Evolutionary conservation across 2,113 vertebrate species (phyloP).

Genomic region (Tupaia tana): DNA sequence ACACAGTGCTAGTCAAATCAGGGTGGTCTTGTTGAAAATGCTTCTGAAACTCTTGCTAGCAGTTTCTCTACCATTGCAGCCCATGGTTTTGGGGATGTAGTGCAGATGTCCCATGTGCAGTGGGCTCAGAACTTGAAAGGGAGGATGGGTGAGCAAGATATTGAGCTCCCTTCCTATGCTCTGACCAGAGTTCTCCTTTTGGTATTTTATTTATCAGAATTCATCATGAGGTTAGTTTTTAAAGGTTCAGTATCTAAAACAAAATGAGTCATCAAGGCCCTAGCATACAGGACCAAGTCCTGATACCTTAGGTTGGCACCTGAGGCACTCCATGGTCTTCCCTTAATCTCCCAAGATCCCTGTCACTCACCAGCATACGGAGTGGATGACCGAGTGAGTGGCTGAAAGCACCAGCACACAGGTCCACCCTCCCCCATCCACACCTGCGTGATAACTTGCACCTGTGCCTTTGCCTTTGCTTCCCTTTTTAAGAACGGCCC

Average conservation of each 20-base stretch:
- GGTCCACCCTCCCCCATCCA: accelerated
- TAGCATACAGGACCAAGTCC: not conserved
- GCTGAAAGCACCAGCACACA: no score
- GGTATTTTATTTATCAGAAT: constrained; percentile 16
- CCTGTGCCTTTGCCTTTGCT: not conserved
- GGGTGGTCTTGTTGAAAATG: not conserved
- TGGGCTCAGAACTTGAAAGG: not conserved
- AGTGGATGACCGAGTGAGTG: not conserved
- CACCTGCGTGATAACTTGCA: not conserved
- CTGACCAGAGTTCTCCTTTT: not conserved
- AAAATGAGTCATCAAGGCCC: not conserved
- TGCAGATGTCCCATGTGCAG: not conserved
- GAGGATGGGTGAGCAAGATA: not conserved
- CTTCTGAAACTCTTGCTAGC: not conserved
- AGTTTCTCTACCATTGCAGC: not conserved
- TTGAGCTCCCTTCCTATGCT: not conserved
- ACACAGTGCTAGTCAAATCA: accelerated
- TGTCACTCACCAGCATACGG: not conserved
- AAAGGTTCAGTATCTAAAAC: not conserved
- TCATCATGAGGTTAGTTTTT: not conserved
- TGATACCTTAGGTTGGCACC: not conserved
- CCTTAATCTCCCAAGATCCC: not conserved
- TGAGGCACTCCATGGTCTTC: not conserved
- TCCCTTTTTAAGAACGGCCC: not conserved
- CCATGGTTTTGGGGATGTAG: not conserved